These are phyloP conservation scores for Arenaria interpres DNA, from an alignment of 2,113 vertebrate species.

Conservation along the genomic window DNA sequence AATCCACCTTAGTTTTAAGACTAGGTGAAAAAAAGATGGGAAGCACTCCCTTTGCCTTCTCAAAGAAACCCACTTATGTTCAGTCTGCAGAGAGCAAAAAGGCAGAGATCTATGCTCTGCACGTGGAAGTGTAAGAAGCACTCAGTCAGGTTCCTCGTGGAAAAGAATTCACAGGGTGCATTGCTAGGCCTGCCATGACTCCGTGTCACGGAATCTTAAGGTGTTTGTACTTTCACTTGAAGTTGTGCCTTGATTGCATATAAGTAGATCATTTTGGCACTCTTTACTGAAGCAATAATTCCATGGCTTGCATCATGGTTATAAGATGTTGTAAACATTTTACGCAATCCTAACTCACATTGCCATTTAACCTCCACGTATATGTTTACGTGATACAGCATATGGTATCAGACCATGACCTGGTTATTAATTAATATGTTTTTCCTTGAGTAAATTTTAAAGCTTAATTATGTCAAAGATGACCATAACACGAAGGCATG, in stretches of 20 bases:
- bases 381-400: background rate
- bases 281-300: background rate
- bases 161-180: background rate
- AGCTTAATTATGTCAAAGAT: background rate
- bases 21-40: background rate
- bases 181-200: background rate
- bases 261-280: background rate
- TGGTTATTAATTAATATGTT: background rate
- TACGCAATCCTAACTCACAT: background rate
- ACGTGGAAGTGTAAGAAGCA: background rate
- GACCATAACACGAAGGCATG: background rate
- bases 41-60: background rate
- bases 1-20: background rate
- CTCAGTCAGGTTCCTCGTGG: accelerated
- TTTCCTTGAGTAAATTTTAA: background rate
- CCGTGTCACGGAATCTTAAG: background rate
- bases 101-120: background rate
- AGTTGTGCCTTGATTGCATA: background rate
- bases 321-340: background rate
- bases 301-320: background rate
- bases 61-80: background rate
- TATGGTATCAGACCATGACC: background rate
- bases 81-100: background rate
- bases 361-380: background rate
- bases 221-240: background rate